Base-by-base conservation (phyloP, 1,140 invertebrate genomes). In the Aphelenchoides besseyi region DNA sequence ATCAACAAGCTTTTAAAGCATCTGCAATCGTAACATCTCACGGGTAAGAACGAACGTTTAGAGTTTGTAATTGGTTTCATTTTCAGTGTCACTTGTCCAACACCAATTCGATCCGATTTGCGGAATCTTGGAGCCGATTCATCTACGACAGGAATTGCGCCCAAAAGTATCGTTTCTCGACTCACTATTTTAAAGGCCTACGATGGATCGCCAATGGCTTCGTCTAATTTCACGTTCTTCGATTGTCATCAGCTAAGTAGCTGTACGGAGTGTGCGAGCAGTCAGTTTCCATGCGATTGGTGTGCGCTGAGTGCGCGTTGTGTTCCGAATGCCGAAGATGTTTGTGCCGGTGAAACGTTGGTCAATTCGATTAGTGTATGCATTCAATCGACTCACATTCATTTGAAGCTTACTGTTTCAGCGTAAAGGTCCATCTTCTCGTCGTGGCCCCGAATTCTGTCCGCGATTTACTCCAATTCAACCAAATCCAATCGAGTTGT, bases 281-380 rank as follows among this genome's bases (percentile, higher is more conserved):
- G 85, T 69, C 67, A 81, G 29, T 87, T 86, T 61, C 85, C 85
- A 5, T 87, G 87, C 72, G 86, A 85, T 33, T 87, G 82, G 82
- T 83, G 82, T 64, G 69, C 85, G 12, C 12, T 76, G 36, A 66
- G 29, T 41, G 67, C 75, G 33, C 71, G 76, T 28, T 85, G 83
- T 69, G 81, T 85, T 16, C 75, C 79, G 3, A 83, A 83, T 57
- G 64, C 83, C 8, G 83, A 84, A 70, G 81, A 84, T 62, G 71
- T 74, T 18, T 83, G 82, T 54, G 62, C 72, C 52, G 81, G 75
- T 26, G 82, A 83, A 37, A 55, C 77, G 16, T 69, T 85, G 29
- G 78, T 85, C 28, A 84, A 85, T 36, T 33, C 71, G 12, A 57
- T 81, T 41, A 73, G 68, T 23, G 32, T 72, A 37, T 35, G 23